Evolutionary conservation across 2,888 invertebrate species (phyloP).

Genomic region (Selenia dentaria): DNA sequence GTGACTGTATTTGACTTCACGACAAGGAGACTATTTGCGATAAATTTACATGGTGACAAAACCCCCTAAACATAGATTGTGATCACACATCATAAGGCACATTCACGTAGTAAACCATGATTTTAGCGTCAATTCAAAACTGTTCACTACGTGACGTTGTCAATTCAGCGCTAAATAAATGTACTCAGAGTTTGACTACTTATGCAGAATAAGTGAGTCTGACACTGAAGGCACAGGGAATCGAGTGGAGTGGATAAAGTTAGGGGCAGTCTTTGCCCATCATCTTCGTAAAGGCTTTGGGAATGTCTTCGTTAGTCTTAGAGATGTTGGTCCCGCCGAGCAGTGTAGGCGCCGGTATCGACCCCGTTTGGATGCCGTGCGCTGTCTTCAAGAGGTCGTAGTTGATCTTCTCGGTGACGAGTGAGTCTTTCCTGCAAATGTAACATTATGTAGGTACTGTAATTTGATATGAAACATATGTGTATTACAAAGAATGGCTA

Average conservation of each 20-base stretch:
- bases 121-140: neutral
- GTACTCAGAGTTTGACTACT: constrained; percentile 14
- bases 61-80: neutral
- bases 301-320: constrained; percentile 94
- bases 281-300: constrained; percentile 88
- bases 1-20: constrained; percentile 5
- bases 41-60: neutral
- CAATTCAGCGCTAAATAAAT: constrained; percentile 3
- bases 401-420: constrained; percentile 94
- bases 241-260: constrained; percentile 25
- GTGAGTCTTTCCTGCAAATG: constrained; percentile 91
- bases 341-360: constrained; percentile 89
- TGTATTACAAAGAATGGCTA: too few species aligned
- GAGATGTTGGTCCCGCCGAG: constrained; percentile 88
- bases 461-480: too few species aligned
- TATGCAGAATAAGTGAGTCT: constrained; percentile 28
- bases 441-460: too few species aligned
- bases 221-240: constrained; percentile 36
- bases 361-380: constrained; percentile 89
- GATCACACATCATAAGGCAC: neutral
- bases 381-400: constrained; percentile 94
- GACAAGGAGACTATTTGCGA: neutral
- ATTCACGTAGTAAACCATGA: neutral
- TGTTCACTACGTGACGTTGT: neutral
- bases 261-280: constrained; percentile 76